A percentile compares a stretch with the other conserved stretches of the same genome.
These are phyloP conservation scores for Lophura nycthemera DNA, from an alignment of 2,113 vertebrate genomes.

Conservation along the genomic window DNA sequence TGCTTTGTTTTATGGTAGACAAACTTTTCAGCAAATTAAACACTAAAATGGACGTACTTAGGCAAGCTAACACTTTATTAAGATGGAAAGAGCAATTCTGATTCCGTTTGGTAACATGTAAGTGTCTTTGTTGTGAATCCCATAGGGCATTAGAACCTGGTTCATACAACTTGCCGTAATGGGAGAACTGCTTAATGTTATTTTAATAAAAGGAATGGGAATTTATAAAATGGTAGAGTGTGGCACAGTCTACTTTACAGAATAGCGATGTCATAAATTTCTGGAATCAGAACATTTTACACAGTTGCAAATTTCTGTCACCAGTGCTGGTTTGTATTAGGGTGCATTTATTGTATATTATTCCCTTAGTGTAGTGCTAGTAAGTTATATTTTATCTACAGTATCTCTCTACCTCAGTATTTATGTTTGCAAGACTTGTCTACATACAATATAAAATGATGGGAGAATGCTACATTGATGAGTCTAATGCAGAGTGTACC, in stretches of 20 bases:
- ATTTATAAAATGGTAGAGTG: background rate
- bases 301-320: background rate
- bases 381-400: background rate
- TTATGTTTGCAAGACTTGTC: background rate
- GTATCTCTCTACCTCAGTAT: background rate
- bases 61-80: background rate
- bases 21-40: background rate
- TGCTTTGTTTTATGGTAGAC: background rate
- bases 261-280: background rate
- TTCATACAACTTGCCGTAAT: background rate
- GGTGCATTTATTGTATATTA: background rate
- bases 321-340: background rate
- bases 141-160: background rate
- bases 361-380: background rate
- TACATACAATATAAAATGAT: background rate
- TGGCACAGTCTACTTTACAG: background rate
- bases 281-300: background rate
- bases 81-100: background rate
- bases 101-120: background rate
- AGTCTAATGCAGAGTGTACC: background rate
- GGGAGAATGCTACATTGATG: background rate
- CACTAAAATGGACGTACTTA: background rate
- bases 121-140: background rate
- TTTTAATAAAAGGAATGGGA: background rate
- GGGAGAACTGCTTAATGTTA: background rate